phyloP scores from a whole-genome alignment of 2,113 vertebrate genomes.

The Dicaeum eximium region DNA sequence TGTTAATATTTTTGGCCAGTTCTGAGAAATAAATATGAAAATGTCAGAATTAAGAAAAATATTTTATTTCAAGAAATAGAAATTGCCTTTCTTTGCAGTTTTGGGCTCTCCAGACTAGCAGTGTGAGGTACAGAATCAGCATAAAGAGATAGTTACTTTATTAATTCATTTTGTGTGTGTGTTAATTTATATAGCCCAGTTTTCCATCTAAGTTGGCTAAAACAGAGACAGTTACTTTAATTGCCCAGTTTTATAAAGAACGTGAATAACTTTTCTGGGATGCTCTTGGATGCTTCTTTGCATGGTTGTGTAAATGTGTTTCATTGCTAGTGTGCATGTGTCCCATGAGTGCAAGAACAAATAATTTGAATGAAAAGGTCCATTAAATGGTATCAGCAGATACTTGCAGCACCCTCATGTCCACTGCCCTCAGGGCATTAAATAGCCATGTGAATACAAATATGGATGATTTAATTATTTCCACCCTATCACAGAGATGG shows the following conservation, averaged over 20 bases:
- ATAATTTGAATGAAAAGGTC: not conserved
- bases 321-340: not conserved
- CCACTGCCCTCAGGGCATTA: not conserved
- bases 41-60: not conserved
- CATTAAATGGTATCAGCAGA: not conserved
- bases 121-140: not conserved
- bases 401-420: not conserved
- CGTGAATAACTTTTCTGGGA: not conserved
- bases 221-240: not conserved
- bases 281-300: not conserved
- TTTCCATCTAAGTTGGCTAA: not conserved
- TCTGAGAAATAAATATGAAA: not conserved
- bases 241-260: not conserved
- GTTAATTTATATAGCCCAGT: not conserved
- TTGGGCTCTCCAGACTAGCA: not conserved
- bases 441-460: not conserved
- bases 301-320: not conserved
- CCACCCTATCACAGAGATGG: not conserved
- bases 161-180: not conserved
- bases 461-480: not conserved
- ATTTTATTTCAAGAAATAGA: not conserved
- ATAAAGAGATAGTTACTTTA: not conserved
- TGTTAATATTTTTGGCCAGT: not conserved
- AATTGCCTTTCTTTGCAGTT: not conserved
- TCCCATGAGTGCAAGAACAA: not conserved